Evolutionary conservation across 2,888 invertebrate genomes (phyloP), one percentile per base, ranked within the genome.

Genomic region (Perdita meconis): DNA sequence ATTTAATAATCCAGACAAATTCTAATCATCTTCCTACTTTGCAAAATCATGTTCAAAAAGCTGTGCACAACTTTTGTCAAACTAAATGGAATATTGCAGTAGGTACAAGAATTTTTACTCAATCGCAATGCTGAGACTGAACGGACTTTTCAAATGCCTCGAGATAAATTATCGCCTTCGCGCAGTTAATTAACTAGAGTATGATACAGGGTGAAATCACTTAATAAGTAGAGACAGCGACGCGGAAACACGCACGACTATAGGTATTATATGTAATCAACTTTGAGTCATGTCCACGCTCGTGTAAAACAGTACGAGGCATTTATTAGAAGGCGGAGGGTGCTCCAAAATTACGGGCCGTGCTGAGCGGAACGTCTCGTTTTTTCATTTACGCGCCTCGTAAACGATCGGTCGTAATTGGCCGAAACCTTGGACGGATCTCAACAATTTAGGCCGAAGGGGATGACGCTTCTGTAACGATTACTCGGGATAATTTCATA

Each of bases 321-420:
- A 84, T 89, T 89, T 88, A 87, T 88, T 84, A 83, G 84, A 80
- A 78, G 81, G 75, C 61, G 73, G 79, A 79, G 81, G 84, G 81
- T 72, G 81, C 78, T 75, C 57, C 59, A 66, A 78, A 80, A 86
- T 86, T 86, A 87, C 86, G 86, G 84, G 84, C 83, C 81, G 69
- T 72, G 70, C 76, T 59, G 65, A 69, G 74, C 73, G 68, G 71
- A 67, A 76, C 79, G 71, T 80, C 74, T 78, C 83, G 66, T 78
- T 87, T 83, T 88, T 84, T 82, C 82, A 83, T 87, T 88, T 87
- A 87, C 87, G 84, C 83, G 71, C 78, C 73, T 19, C 66, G 84
- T 83, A 84, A 89, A 87, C 82, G 86, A 79, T 65, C 81, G 78
- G 81, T 81, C 86, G 82, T 88, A 86, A 87, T 85, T 83, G 81